A percentile compares a stretch with the other conserved stretches of the same genome.
Evolutionary conservation across 92 coral and sea anemone genomes (phyloP).

Genomic region (Hydrozoanthus gracilis): DNA sequence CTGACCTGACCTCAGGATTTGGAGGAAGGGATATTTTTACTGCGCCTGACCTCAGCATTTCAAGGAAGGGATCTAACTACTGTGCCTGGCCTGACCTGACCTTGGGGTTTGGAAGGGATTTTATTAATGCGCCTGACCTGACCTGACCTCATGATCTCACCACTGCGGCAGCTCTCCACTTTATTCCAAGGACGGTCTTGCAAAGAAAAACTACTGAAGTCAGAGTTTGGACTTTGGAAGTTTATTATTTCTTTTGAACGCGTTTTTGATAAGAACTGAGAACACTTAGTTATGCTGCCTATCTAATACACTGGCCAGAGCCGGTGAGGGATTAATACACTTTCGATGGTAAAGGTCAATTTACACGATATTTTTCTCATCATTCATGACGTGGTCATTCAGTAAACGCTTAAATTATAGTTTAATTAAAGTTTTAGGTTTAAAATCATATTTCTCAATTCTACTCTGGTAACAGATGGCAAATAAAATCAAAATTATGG

Average conservation of each 20-base stretch:
- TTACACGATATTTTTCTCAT: neutral
- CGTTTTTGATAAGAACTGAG: slow-evolving; percentile 25
- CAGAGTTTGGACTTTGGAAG: neutral
- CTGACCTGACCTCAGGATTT: too few relatives aligned
- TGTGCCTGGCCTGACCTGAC: too few relatives aligned
- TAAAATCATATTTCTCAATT: neutral
- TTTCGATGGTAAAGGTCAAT: neutral
- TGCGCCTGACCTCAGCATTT: too few relatives aligned
- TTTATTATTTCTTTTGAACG: slow-evolving; percentile 31
- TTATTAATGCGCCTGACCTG: too few relatives aligned
- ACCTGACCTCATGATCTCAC: too few relatives aligned
- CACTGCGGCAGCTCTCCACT: too few relatives aligned
- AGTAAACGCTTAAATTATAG: neutral
- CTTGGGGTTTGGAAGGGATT: too few relatives aligned
- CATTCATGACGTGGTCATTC: neutral
- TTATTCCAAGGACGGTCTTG: too few relatives aligned
- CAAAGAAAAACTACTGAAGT: too few relatives aligned
- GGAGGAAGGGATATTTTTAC: too few relatives aligned
- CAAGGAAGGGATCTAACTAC: too few relatives aligned
- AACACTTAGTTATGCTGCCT: slow-evolving; percentile 36
- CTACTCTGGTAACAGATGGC: neutral
- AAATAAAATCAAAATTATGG: neutral
- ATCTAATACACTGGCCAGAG: neutral
- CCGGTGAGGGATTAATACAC: neutral
- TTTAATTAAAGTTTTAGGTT: neutral